Percentiles rank a stretch among this genome's conserved stretches.
These are phyloP conservation scores for Cephus pulcher DNA, from an alignment of 2,888 invertebrate species.

Conservation along the genomic window DNA sequence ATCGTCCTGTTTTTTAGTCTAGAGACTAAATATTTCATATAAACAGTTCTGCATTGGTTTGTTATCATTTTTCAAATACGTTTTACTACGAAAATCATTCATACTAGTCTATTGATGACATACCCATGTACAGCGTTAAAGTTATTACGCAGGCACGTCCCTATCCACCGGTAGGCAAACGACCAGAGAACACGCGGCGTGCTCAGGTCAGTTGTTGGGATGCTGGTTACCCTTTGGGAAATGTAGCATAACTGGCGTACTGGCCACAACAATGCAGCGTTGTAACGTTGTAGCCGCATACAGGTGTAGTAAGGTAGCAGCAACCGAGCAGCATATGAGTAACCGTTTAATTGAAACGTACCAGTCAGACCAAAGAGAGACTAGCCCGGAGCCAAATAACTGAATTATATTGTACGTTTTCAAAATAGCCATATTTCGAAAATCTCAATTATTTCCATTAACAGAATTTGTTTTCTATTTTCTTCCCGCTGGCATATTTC, in stretches of 20 bases:
- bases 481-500: neutral
- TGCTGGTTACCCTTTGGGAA: neutral
- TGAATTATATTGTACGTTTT: neutral
- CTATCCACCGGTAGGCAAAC: neutral
- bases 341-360: conserved; percentile 50
- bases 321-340: conserved; percentile 16
- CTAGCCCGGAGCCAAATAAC: neutral
- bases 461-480: neutral
- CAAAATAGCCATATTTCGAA: neutral
- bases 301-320: neutral
- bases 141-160: neutral
- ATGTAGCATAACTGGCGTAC: neutral
- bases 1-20: neutral
- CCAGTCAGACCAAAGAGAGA: conserved; percentile 20
- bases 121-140: neutral
- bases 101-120: neutral
- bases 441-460: neutral
- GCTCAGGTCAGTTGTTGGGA: neutral
- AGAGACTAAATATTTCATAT: neutral
- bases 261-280: neutral
- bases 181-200: neutral
- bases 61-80: no score
- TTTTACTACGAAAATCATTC: no score
- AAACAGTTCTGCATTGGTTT: neutral
- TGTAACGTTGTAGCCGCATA: neutral